phyloP scores from a whole-genome alignment of 2,113 vertebrate species.

The Albula goreensis region DNA sequence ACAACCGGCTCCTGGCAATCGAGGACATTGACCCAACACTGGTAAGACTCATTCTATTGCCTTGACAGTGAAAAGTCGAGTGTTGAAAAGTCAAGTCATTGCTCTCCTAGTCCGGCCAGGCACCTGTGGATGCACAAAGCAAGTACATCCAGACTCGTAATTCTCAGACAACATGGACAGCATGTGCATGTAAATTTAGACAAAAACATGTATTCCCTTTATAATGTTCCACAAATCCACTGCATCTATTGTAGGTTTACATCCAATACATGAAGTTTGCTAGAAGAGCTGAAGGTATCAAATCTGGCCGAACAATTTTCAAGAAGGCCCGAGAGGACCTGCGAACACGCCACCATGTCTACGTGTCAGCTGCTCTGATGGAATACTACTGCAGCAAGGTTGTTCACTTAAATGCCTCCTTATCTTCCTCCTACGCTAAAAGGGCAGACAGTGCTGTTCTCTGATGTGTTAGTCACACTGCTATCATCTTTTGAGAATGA shows the following conservation, averaged over 20 bases:
- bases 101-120: no score
- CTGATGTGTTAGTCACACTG: no score
- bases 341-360: conserved; percentile 95
- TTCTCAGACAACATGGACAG: no score
- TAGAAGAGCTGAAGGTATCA: conserved; percentile 95
- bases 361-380: conserved; percentile 97
- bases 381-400: conserved; percentile 99
- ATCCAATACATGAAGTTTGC: conserved; percentile 99
- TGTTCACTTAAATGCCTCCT: conserved; percentile 14
- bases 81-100: neutral
- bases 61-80: no score
- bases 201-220: no score
- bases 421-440: no score
- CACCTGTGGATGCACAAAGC: no score
- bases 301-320: conserved; percentile 94
- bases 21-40: conserved; percentile 97
- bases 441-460: no score
- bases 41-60: conserved; percentile 64
- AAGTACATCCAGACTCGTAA: no score
- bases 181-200: no score
- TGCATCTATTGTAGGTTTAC: conserved; percentile 75
- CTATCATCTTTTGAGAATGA: no score
- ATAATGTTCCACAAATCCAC: no score
- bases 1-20: conserved; percentile 89
- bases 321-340: conserved; percentile 96